Conservation (phyloP, 2,797 vertebrate species). For the Ctenochaetus hawaiiensis region DNA sequence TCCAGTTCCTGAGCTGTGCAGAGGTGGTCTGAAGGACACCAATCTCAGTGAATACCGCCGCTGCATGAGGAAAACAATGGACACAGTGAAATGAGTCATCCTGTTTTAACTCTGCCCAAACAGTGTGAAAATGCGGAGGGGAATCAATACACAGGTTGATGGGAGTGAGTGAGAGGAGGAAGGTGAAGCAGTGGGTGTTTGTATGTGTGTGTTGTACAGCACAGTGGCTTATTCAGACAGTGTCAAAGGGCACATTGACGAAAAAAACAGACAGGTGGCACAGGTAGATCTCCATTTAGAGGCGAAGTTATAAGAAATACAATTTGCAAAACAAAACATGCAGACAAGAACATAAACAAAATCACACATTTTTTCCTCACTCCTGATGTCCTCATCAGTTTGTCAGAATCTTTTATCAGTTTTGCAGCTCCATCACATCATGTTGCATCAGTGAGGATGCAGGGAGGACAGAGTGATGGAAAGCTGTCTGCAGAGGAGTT, state of each 20-base stretch:
- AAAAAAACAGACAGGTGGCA: neutral
- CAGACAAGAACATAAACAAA: neutral
- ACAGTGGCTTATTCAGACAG: constrained; percentile 30
- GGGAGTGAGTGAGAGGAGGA: constrained; percentile 41
- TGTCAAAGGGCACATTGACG: constrained; percentile 28
- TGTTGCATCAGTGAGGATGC: neutral
- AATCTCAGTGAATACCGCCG: constrained; percentile 26
- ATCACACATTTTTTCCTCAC: neutral
- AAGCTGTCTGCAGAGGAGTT: constrained; percentile 19
- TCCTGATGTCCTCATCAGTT: neutral
- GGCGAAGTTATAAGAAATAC: neutral
- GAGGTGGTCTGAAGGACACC: constrained; percentile 74
- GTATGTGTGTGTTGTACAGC: constrained; percentile 23
- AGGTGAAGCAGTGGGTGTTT: constrained; percentile 50
- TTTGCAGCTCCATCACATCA: neutral
- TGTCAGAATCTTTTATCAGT: neutral
- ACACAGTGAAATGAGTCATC: constrained; percentile 63
- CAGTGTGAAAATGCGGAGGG: constrained; percentile 48
- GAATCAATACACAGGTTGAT: constrained; percentile 61
- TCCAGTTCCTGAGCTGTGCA: constrained; percentile 64
- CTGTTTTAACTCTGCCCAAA: constrained; percentile 54
- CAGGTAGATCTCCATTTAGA: neutral
- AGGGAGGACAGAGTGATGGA: constrained; percentile 10
- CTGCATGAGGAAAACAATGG: constrained; percentile 54
- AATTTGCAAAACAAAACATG: neutral